phyloP scores from a whole-genome alignment of 2,113 vertebrate genomes.

The Misgurnus mizolepis region DNA sequence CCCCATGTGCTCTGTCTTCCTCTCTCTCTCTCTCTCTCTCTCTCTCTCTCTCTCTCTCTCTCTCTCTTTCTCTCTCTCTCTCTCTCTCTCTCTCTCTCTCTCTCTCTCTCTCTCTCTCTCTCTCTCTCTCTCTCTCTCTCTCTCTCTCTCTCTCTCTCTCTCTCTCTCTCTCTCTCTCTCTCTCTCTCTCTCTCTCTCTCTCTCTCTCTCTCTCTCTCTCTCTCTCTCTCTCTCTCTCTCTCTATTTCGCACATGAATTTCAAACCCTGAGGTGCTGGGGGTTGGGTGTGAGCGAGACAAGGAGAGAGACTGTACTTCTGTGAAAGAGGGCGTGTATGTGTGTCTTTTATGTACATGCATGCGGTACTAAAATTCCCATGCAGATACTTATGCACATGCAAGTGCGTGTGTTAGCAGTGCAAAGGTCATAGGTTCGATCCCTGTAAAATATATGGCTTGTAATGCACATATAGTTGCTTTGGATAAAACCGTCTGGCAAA shows the following conservation, averaged over 20 bases:
- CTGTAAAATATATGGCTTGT: too few relatives aligned
- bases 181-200: slow-evolving; percentile 41
- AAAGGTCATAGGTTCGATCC: too few relatives aligned
- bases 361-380: slow-evolving; percentile 17
- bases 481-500: too few relatives aligned
- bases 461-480: too few relatives aligned
- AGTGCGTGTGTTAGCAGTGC: background rate
- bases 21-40: slow-evolving; percentile 6
- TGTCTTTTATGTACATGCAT: slow-evolving; percentile 16
- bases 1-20: slow-evolving; percentile 41
- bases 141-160: slow-evolving; percentile 10
- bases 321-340: slow-evolving; percentile 30
- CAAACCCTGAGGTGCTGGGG: slow-evolving; percentile 60
- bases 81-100: background rate
- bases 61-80: slow-evolving; percentile 17
- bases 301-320: slow-evolving; percentile 36
- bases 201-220: slow-evolving; percentile 26
- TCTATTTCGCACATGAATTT: slow-evolving; percentile 59
- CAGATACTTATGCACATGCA: slow-evolving; percentile 33
- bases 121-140: slow-evolving; percentile 32
- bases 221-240: slow-evolving; percentile 23
- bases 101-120: slow-evolving; percentile 35
- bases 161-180: slow-evolving; percentile 43
- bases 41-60: slow-evolving; percentile 37
- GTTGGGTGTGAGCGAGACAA: slow-evolving; percentile 51